phyloP scores from a whole-genome alignment of 2,113 vertebrate genomes.

The Andinoacara biseriatus region DNA sequence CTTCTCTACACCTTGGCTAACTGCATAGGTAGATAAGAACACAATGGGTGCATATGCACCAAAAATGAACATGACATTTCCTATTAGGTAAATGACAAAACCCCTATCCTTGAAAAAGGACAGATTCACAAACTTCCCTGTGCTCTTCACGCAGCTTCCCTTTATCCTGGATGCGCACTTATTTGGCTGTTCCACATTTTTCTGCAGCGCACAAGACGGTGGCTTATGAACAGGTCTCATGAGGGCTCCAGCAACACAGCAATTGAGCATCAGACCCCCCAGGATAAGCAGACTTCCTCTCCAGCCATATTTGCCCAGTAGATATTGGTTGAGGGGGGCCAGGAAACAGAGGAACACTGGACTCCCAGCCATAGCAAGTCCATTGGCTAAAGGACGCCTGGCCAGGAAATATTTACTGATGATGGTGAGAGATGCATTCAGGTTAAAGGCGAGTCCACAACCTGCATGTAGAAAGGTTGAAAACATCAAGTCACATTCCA shows the following conservation, averaged over 20 bases:
- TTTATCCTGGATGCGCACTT: slow-evolving; percentile 24
- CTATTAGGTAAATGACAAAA: slow-evolving; percentile 85
- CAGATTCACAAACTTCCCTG: slow-evolving; percentile 79
- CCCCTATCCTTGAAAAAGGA: slow-evolving; percentile 85
- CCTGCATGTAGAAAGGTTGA: slow-evolving; percentile 70
- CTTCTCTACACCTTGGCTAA: slow-evolving; percentile 80
- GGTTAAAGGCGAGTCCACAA: slow-evolving; percentile 85
- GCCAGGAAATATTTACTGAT: slow-evolving; percentile 86
- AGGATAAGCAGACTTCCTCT: slow-evolving; percentile 86
- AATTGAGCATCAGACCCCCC: slow-evolving; percentile 83
- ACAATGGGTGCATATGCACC: slow-evolving; percentile 85
- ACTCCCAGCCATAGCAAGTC: slow-evolving; percentile 85
- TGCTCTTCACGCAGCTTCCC: slow-evolving; percentile 64
- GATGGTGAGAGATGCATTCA: slow-evolving; percentile 87
- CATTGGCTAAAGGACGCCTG: slow-evolving; percentile 83
- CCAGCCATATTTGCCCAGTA: slow-evolving; percentile 84
- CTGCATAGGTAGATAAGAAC: slow-evolving; percentile 84
- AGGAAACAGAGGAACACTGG: slow-evolving; percentile 83
- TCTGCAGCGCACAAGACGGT: background rate
- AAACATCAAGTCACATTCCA: slow-evolving; percentile 37
- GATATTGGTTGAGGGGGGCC: slow-evolving; percentile 83
- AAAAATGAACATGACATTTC: slow-evolving; percentile 85
- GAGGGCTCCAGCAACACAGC: slow-evolving; percentile 85
- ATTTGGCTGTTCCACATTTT: background rate
- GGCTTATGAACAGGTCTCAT: slow-evolving; percentile 78